A percentile compares a stretch with the other conserved stretches of the same genome.
Conservation (phyloP, 2,888 invertebrate species). For the Leucoptera coffeella region DNA sequence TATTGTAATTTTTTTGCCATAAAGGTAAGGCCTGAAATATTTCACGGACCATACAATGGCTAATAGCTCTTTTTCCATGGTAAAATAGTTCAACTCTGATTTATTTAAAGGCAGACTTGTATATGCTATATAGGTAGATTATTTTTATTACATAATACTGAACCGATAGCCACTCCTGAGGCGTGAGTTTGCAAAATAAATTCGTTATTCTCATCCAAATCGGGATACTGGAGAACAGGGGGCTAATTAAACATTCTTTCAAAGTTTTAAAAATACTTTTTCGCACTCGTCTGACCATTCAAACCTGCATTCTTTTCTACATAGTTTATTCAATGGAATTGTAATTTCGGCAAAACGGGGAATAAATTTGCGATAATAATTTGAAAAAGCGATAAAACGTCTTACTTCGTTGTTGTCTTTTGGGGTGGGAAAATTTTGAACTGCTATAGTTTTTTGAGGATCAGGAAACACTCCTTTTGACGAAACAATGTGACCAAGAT, state of each 20-base stretch:
- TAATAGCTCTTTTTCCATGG: neutral
- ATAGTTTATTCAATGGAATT: conserved; percentile 5
- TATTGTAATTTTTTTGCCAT: too few relatives aligned
- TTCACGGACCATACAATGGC: neutral
- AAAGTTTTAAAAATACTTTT: neutral
- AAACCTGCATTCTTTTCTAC: neutral
- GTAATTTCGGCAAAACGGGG: conserved; percentile 6
- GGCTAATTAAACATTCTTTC: neutral
- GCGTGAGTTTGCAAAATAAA: conserved; percentile 2
- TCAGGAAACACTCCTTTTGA: conserved; percentile 5
- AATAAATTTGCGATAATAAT: conserved; percentile 7
- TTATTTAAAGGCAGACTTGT: conserved; percentile 1
- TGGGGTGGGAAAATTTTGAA: conserved; percentile 5
- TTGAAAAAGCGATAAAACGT: conserved; percentile 5
- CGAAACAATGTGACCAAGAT: conserved; percentile 7
- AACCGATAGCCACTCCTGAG: conserved; percentile 1
- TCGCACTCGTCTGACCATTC: neutral
- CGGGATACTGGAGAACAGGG: conserved; percentile 1
- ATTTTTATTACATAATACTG: conserved; percentile 1
- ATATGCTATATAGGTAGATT: neutral
- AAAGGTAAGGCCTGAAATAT: too few relatives aligned
- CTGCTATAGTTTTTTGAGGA: conserved; percentile 1
- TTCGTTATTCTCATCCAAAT: neutral
- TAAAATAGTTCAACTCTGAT: too few relatives aligned
- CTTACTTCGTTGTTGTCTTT: too few relatives aligned